A percentile compares a stretch with the other conserved stretches of the same genome.
Conservation (phyloP, 2,888 invertebrate genomes). For the Rapana venosa region DNA sequence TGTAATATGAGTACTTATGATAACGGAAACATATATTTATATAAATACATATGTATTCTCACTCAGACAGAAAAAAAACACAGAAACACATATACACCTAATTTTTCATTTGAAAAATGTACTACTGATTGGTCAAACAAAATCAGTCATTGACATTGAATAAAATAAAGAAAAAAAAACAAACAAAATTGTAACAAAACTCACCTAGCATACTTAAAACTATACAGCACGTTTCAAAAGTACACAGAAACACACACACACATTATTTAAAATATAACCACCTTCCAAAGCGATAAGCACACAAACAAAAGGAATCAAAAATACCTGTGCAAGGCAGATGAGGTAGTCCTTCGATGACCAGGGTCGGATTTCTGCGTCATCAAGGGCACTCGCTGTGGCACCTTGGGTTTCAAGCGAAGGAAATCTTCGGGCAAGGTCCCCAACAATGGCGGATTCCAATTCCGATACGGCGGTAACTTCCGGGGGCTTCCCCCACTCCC, state of each 20-base stretch:
- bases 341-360: constrained; percentile 24
- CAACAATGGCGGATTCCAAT: constrained; percentile 89
- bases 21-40: not conserved
- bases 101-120: too few relatives aligned
- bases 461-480: constrained; percentile 76
- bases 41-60: too few relatives aligned
- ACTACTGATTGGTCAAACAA: too few relatives aligned
- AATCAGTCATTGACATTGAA: too few relatives aligned
- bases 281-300: not conserved
- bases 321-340: constrained; percentile 33
- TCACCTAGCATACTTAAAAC: too few relatives aligned
- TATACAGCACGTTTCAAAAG: too few relatives aligned
- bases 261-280: not conserved
- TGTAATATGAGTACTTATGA: not conserved
- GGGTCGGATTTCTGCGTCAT: constrained; percentile 37
- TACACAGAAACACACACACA: not conserved
- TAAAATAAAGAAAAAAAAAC: too few relatives aligned
- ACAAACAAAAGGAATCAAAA: not conserved
- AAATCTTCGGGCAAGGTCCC: constrained; percentile 89
- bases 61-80: too few relatives aligned
- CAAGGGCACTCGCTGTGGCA: constrained; percentile 32
- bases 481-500: constrained; percentile 48
- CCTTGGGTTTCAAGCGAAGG: constrained; percentile 80
- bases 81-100: too few relatives aligned
- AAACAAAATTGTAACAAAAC: too few relatives aligned